Evolutionary conservation across 2,797 vertebrate genomes (phyloP).

Genomic region (Pseudomugil gertrudae): DNA sequence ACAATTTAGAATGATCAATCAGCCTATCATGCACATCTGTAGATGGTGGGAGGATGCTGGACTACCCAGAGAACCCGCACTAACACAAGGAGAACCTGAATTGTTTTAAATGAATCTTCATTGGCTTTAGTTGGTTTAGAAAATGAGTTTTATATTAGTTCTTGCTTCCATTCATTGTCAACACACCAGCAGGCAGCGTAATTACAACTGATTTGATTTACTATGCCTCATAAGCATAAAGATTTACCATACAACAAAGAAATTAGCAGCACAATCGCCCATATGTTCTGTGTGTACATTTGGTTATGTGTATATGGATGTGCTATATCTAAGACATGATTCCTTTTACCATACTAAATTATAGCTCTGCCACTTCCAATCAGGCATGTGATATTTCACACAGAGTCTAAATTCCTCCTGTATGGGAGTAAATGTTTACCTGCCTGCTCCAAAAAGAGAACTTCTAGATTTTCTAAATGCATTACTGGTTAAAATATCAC

Average conservation of each 20-base stretch:
- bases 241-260: slow-evolving; percentile 31
- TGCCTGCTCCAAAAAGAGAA: slow-evolving; percentile 52
- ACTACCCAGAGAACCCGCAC: too few species aligned
- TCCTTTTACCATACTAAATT: slow-evolving; percentile 67
- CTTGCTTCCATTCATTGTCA: slow-evolving; percentile 19
- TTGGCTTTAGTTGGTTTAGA: slow-evolving; percentile 30
- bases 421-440: slow-evolving; percentile 65
- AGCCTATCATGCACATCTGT: too few species aligned
- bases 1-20: too few species aligned
- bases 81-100: too few species aligned
- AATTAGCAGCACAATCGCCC: slow-evolving; percentile 28
- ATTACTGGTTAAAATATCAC: slow-evolving; percentile 28
- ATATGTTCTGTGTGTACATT: slow-evolving; percentile 24
- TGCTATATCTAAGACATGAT: slow-evolving; percentile 36
- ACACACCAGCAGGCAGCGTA: slow-evolving; percentile 15
- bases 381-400: slow-evolving; percentile 75
- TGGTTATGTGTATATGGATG: slow-evolving; percentile 5
- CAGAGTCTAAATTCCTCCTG: slow-evolving; percentile 50
- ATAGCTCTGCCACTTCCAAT: slow-evolving; percentile 77
- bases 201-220: slow-evolving; percentile 32
- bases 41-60: too few species aligned
- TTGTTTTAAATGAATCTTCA: too few species aligned
- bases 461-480: slow-evolving; percentile 47
- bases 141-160: slow-evolving; percentile 13
- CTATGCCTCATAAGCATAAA: slow-evolving; percentile 19